Evolutionary conservation across 1,140 invertebrate species (phyloP).

Genomic region (Aleiodes sp.): DNA sequence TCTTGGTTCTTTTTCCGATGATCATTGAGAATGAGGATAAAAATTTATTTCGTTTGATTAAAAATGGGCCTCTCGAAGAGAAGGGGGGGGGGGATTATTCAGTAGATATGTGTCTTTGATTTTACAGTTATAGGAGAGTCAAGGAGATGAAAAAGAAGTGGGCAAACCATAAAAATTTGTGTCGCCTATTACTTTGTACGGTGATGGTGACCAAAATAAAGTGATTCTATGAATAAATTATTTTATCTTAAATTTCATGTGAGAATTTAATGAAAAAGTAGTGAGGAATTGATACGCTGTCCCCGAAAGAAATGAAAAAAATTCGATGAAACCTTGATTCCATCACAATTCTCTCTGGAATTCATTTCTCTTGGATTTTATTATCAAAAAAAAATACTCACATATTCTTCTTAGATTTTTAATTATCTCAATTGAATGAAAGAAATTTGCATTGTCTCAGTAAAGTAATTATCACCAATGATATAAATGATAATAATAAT

Average conservation of each 20-base stretch:
- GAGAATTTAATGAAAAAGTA: slow-evolving; percentile 14
- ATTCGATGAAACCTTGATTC: background rate
- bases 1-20: background rate
- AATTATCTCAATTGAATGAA: no score
- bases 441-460: background rate
- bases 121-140: slow-evolving; percentile 38
- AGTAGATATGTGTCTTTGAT: slow-evolving; percentile 34
- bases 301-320: slow-evolving; percentile 18
- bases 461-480: background rate
- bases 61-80: background rate
- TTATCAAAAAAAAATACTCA: no score
- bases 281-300: background rate
- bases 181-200: slow-evolving; percentile 20
- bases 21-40: background rate
- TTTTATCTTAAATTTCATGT: slow-evolving; percentile 35
- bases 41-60: background rate
- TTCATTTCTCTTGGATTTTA: no score
- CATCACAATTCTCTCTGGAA: no score
- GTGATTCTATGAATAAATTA: slow-evolving; percentile 40
- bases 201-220: slow-evolving; percentile 21
- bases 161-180: slow-evolving; percentile 30
- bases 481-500: background rate
- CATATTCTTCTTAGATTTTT: no score
- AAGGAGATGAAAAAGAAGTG: background rate
- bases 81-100: background rate